Evolutionary conservation across 2,888 invertebrate genomes (phyloP).

Genomic region (Chaetoderma sp.): DNA sequence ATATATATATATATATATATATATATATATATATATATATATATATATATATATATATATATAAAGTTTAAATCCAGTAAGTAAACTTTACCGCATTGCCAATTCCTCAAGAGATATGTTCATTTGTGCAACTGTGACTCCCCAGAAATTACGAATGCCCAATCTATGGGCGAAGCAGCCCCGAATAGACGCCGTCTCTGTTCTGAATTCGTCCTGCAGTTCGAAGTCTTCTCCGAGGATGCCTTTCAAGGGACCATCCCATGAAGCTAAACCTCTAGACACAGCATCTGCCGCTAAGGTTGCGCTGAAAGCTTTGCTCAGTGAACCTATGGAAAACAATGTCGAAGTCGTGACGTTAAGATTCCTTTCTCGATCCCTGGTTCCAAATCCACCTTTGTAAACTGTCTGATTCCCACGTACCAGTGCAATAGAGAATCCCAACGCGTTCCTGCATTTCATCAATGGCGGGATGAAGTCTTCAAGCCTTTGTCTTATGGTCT

Average conservation of each 20-base stretch:
- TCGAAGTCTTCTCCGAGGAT: slow-evolving; percentile 5
- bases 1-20: no score
- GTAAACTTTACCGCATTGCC: no score
- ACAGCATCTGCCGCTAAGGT: slow-evolving; percentile 18
- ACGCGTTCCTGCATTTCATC: no score
- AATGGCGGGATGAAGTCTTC: no score
- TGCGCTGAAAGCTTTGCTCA: slow-evolving; percentile 11
- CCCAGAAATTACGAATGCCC: slow-evolving; percentile 11
- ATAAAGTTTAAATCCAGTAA: no score
- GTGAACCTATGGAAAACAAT: slow-evolving; percentile 14
- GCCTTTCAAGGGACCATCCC: slow-evolving; percentile 11
- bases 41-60: no score
- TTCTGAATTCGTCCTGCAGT: no score
- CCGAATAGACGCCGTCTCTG: slow-evolving; percentile 6
- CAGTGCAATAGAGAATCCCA: slow-evolving; percentile 9
- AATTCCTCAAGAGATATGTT: slow-evolving; percentile 9
- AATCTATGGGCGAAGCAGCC: slow-evolving; percentile 10
- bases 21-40: no score
- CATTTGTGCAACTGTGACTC: not conserved
- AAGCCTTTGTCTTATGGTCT: no score
- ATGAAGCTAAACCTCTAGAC: slow-evolving; percentile 4
- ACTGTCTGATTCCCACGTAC: slow-evolving; percentile 1
- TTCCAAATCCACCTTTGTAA: slow-evolving; percentile 8
- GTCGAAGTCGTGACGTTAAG: no score
- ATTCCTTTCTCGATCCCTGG: no score